Evolutionary conservation across 1,140 invertebrate genomes (phyloP), one percentile per base, ranked within the genome.

Genomic region (Atta texana): DNA sequence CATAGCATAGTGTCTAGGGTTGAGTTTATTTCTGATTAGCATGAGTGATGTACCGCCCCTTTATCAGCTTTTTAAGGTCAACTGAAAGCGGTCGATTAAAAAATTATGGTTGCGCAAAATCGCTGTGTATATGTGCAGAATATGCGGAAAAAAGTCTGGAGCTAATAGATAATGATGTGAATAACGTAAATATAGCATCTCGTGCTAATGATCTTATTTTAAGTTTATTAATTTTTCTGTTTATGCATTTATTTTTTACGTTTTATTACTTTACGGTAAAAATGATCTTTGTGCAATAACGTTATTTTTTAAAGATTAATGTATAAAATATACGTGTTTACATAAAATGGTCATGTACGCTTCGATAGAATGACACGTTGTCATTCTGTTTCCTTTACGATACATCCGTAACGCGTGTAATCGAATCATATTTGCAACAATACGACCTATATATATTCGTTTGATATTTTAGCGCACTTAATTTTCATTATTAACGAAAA

Each of bases 361-460:
- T 28, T 77, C 80, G 51, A 55, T 18, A 69, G 59, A 78, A 51
- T 55, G 87, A 78, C 86, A 57, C 51, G 53, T 31, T 75, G 82
- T 87, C 88, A 86, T 86, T 88, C 87, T 88, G 84, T 89, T 92
- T 90, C 85, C 77, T 71, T 28, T 6, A 64, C 90, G 92, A 93
- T 93, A 93, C 91, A 89, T 81, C 89, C 89, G 82, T 92, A 90
- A 92, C 91, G 91, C 71, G 87, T 88, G 89, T 55, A 66, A 88
- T 89, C 87, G 63, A 78, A 34, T 53, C 53, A 28, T 53, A 51
- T 28, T 39, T 61, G 81, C 39, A 84, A 89, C 66, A 85, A 39
- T 78, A 63, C 10, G 61, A 31, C 3, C 64, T 57, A 28, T 44
- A 53, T 55, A 81, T 21, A 71, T 44, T 81, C 18, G 39, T 7